These are phyloP conservation scores for Eulemur mongoz DNA, from an alignment of 2,797 vertebrate species.

Conservation along the genomic window DNA sequence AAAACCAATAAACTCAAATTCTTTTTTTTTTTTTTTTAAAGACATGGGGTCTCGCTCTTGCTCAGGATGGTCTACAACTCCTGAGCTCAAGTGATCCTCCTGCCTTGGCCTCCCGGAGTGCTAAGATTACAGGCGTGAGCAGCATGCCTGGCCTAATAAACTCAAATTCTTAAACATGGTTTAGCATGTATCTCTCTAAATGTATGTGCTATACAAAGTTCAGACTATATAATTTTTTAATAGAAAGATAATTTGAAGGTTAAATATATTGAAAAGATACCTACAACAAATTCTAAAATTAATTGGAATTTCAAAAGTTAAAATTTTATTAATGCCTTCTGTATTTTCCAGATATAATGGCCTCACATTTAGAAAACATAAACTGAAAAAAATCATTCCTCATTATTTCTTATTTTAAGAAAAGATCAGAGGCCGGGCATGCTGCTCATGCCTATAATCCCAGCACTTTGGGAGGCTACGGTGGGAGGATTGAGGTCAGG, in stretches of 20 bases:
- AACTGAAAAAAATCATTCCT: not conserved
- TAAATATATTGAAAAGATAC: not conserved
- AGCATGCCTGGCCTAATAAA: no score
- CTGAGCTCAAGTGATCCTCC: no score
- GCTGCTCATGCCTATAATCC: no score
- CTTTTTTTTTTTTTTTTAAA: not conserved
- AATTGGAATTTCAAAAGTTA: conserved; percentile 29
- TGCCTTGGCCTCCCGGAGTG: no score
- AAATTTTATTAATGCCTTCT: not conserved
- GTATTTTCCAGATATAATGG: not conserved
- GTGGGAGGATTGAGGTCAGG: no score
- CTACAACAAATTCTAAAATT: not conserved
- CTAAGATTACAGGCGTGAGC: no score
- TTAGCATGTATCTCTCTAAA: not conserved
- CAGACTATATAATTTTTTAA: not conserved
- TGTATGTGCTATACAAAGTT: not conserved
- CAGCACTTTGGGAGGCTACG: no score
- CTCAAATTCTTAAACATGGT: not conserved
- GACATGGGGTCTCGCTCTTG: no score
- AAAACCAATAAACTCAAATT: not conserved
- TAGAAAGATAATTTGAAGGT: conserved; percentile 3
- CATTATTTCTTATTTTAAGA: conserved; percentile 9
- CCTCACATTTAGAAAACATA: conserved; percentile 1
- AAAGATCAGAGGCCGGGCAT: not conserved
- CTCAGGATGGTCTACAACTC: no score